Evolutionary conservation across 2,113 vertebrate genomes (phyloP).

Genomic region (Sander vitreus): DNA sequence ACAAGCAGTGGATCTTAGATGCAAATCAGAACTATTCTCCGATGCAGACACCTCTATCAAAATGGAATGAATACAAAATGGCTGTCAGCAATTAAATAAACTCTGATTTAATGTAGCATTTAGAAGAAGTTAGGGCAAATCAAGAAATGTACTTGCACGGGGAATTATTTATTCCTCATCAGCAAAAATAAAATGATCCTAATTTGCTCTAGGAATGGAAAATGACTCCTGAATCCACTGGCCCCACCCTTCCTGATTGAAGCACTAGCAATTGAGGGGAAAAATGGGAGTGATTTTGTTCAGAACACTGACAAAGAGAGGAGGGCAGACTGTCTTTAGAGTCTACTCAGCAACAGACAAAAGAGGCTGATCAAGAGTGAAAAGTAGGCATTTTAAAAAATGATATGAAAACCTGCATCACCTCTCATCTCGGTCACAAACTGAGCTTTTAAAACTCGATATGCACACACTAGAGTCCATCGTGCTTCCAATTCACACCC

Average conservation of each 20-base stretch:
- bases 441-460: not conserved
- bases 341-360: not conserved
- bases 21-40: constrained; percentile 47
- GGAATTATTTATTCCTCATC: constrained; percentile 57
- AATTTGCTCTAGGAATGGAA: constrained; percentile 65
- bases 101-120: constrained; percentile 46
- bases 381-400: constrained; percentile 48
- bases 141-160: constrained; percentile 8
- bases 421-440: constrained; percentile 7
- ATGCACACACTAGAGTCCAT: not conserved
- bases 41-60: constrained; percentile 47
- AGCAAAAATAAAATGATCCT: constrained; percentile 61
- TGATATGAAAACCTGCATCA: constrained; percentile 10
- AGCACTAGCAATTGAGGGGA: constrained; percentile 63
- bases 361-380: constrained; percentile 14
- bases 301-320: constrained; percentile 62
- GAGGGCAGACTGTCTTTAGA: constrained; percentile 36
- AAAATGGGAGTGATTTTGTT: constrained; percentile 71
- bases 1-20: constrained; percentile 30
- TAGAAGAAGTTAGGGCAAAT: constrained; percentile 44
- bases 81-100: constrained; percentile 63
- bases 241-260: constrained; percentile 70
- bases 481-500: not conserved
- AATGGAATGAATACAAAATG: constrained; percentile 69
- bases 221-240: constrained; percentile 54